Conservation (phyloP, 30 jellyfish, hydroid and myxozoan species). For the Pelagia noctiluca region DNA sequence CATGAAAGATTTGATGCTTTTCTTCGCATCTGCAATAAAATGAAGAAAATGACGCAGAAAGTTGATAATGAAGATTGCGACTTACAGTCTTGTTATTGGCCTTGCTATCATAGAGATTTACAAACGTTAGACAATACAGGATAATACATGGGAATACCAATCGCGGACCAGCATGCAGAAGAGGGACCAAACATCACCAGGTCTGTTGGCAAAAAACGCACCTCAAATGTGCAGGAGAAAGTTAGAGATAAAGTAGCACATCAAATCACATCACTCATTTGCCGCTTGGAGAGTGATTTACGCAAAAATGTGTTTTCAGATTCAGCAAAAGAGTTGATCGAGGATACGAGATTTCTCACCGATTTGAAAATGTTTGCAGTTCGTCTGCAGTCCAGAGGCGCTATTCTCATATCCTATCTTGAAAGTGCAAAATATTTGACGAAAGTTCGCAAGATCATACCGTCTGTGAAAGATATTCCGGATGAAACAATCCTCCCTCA, state of each 20-base stretch:
- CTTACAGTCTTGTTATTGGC: slow-evolving; percentile 25
- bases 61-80: slow-evolving; percentile 8
- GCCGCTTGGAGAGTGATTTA: slow-evolving; percentile 25
- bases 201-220: slow-evolving; percentile 34
- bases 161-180: slow-evolving; percentile 23
- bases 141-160: slow-evolving; percentile 31
- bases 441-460: background rate
- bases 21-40: slow-evolving; percentile 10
- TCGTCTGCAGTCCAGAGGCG: slow-evolving; percentile 26
- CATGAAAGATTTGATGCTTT: slow-evolving; percentile 38
- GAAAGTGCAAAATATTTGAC: slow-evolving; percentile 14
- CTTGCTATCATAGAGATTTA: slow-evolving; percentile 37
- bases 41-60: slow-evolving; percentile 19
- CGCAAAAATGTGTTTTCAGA: slow-evolving; percentile 28
- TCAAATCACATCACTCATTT: slow-evolving; percentile 19
- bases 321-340: slow-evolving; percentile 36
- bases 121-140: slow-evolving; percentile 39
- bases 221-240: slow-evolving; percentile 22
- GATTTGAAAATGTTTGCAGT: slow-evolving; percentile 42
- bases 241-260: slow-evolving; percentile 18
- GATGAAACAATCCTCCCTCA: slow-evolving; percentile 13
- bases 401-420: slow-evolving; percentile 5
- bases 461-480: slow-evolving; percentile 14
- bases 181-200: slow-evolving; percentile 17
- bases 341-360: slow-evolving; percentile 32